Evolutionary conservation across 1,140 invertebrate species (phyloP), one percentile per base, ranked within the genome.

Genomic region (Pemphigus obesinymphae): DNA sequence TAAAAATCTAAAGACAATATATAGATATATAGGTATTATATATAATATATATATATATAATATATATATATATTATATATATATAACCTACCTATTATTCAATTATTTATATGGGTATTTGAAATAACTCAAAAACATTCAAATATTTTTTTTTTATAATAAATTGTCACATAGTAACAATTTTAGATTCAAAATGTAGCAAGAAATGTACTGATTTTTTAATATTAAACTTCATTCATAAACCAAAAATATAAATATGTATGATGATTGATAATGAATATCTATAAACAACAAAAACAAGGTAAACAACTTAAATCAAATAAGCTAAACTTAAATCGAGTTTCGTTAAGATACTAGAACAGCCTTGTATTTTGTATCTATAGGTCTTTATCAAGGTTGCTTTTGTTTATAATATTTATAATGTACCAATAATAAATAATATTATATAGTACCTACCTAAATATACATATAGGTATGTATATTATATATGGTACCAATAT

Each of bases 251-350:
- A 37, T 50, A 72, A 6, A 26, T 72, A 50, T n/a, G 7, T 11
- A 20, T n/a, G 43, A 70, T 20, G 8, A 23, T 11, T 31, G n/a
- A n/a, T n/a, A n/a, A n/a, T n/a, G n/a, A n/a, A 10, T 37, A 58
- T 63, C 40, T 43, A 20, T 63, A 26, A 58, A 55, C 31, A 76
- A 40, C 26, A 55, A 58, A 50, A 78, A 45, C 75, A 80, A 80
- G 76, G 76, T 61, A 43, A 80, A 45, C 76, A 80, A 80, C 73
- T 78, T 23, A 17, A 75, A 1, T 13, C 20, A 63, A 40, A 78
- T 58, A n/a, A 78, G 31, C n/a, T 15, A 29, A 45, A 72, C 68
- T 68, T 70, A n/a, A 70, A 43, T 70, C 45, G 43, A 5, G 13
- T 37, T 66, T 29, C 17, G 20, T 20, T 26, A 11, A 37, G 2